Conservation (phyloP, 2,797 vertebrate species). For the Numenius phaeopus region DNA sequence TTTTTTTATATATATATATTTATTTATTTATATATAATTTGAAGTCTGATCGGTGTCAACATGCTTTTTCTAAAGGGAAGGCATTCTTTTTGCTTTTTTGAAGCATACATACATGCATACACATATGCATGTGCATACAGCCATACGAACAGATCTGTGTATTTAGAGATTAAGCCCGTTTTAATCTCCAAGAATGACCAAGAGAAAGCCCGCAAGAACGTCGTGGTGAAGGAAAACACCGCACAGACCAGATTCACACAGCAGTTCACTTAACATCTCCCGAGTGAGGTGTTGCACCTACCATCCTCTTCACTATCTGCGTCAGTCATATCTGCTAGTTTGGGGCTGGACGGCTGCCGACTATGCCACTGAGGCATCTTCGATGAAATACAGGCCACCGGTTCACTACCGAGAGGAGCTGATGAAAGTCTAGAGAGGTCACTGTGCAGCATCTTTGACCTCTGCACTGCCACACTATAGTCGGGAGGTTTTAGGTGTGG, state of each 20-base stretch:
- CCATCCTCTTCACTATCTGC: conserved; percentile 92
- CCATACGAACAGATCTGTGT: background rate
- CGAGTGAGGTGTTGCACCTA: conserved; percentile 79
- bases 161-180: background rate
- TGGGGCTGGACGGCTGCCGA: conserved; percentile 76
- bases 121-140: background rate
- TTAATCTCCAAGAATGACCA: background rate
- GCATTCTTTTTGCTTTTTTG: background rate
- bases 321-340: conserved; percentile 81
- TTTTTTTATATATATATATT: background rate
- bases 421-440: conserved; percentile 80
- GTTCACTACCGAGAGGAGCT: conserved; percentile 75
- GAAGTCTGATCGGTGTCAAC: background rate
- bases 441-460: conserved; percentile 92
- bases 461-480: conserved; percentile 97
- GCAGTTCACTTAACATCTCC: conserved; percentile 48
- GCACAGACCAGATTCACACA: conserved; percentile 24
- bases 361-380: conserved; percentile 82
- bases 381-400: conserved; percentile 78
- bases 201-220: background rate
- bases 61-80: conserved; percentile 14
- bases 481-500: conserved; percentile 93
- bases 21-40: background rate
- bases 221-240: background rate
- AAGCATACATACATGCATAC: background rate